Base-by-base conservation (phyloP, 2,113 vertebrate genomes). In the Ciconia stormi region DNA sequence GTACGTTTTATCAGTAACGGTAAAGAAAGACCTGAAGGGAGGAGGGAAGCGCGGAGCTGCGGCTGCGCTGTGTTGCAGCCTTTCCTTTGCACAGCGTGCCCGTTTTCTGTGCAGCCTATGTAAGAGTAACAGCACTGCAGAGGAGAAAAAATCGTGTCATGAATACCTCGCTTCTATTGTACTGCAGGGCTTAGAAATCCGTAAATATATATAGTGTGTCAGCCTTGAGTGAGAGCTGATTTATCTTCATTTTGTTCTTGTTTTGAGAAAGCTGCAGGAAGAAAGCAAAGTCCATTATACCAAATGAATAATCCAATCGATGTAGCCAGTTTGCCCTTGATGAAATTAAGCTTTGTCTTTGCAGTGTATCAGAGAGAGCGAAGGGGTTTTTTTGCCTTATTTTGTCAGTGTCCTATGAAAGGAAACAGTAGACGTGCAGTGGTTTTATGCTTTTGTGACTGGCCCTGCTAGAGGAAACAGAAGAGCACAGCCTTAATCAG, bases 231-330 rank as follows among this genome's bases (percentile, higher is more conserved):
- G 92, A 93, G 87, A 80, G 78, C 87, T 90, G 90, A 96, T 97
- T 93, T 95, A 65, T 96, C 96, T 95, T 95, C 74, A 50, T 96
- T 96, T 90, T 80, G 92, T 69, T 91, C 74, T 80, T 85, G 87
- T 74, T 95, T 96, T 73, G 87, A 86, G 90, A 77, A 80, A 89
- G 95, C 95, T 94, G 84, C 96, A 94, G 95, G 95, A 96, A 95
- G 92, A 96, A 80, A 86, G 81, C 53, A 70, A 91, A 95, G 90
- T 94, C 93, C 95, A 94, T 97, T 96, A 97, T 62, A 82, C 62
- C 84, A 82, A 96, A 94, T 96, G 93, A 96, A 97, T 93, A 96
- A 97, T 96, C 93, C 92, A 94, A 95, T 96, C 87, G 82, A 97
- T 96, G 78, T 73, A 96, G 89, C 92, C 78, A 17, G 95, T 58